Percentiles rank a stretch among this genome's conserved stretches.
Evolutionary conservation across 2,113 vertebrate species (phyloP).

Genomic region (Periophthalmus modestus): DNA sequence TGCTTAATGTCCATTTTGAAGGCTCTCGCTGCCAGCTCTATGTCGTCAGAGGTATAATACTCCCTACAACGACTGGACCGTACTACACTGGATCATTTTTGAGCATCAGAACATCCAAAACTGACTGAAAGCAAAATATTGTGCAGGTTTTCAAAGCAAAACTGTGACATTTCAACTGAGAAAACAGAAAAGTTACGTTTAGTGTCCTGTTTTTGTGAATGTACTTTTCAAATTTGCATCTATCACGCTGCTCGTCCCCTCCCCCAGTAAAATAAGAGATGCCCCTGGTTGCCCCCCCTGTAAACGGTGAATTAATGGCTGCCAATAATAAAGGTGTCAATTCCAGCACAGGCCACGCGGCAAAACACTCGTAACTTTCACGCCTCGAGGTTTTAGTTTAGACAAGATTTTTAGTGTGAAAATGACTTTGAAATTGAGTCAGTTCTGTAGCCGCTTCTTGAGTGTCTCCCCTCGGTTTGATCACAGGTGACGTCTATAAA

Average conservation of each 20-base stretch:
- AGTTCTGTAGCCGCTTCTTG: background rate
- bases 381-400: background rate
- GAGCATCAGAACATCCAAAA: no score
- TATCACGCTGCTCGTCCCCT: background rate
- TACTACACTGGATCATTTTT: no score
- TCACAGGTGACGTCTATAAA: constrained; percentile 30
- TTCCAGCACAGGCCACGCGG: background rate
- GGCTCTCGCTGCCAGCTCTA: no score
- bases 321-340: constrained; percentile 9
- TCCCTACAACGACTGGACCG: no score
- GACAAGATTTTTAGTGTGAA: background rate
- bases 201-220: background rate
- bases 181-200: background rate
- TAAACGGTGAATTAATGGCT: constrained; percentile 1
- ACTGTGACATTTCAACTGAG: background rate
- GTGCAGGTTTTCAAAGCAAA: background rate
- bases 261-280: background rate
- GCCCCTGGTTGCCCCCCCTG: background rate
- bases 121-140: background rate
- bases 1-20: background rate
- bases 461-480: constrained; percentile 16
- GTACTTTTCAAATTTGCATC: background rate
- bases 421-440: background rate
- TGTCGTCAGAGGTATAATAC: no score
- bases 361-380: background rate